Percentiles rank a stretch among this genome's conserved stretches.
Evolutionary conservation across 2,888 invertebrate genomes (phyloP).

Genomic region (Caenorhabditis sp.): DNA sequence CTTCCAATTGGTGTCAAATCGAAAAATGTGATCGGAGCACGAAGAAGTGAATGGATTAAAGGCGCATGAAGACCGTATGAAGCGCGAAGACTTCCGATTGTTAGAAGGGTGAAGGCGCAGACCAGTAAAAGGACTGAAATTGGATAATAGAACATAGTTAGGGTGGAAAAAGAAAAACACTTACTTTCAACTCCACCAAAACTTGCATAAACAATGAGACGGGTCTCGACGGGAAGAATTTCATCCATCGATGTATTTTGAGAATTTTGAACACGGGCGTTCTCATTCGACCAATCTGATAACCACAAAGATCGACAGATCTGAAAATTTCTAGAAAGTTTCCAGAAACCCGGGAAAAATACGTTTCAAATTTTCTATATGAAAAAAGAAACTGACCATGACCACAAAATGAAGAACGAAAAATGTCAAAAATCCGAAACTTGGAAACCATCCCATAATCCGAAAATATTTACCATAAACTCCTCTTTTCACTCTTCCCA

Average conservation of each 20-base stretch:
- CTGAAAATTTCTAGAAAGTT: neutral
- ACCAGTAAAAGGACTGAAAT: conserved; percentile 49
- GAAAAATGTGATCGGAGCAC: conserved; percentile 70
- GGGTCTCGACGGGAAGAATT: conserved; percentile 7
- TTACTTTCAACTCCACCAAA: conserved; percentile 37
- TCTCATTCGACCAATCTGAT: conserved; percentile 46
- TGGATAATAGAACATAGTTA: neutral
- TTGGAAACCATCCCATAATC: conserved; percentile 78
- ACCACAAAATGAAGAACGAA: conserved; percentile 75
- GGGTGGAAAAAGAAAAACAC: neutral
- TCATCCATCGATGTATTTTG: neutral
- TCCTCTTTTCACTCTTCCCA: conserved; percentile 80
- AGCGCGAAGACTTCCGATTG: conserved; percentile 40
- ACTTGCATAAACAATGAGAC: conserved; percentile 35
- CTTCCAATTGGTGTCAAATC: conserved; percentile 71
- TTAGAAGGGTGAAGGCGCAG: conserved; percentile 43
- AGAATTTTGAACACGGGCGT: conserved; percentile 22
- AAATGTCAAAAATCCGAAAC: conserved; percentile 80
- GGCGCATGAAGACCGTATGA: conserved; percentile 63
- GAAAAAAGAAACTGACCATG: conserved; percentile 13
- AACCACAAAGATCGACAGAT: conserved; percentile 37
- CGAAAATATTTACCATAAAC: conserved; percentile 88
- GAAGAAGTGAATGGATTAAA: conserved; percentile 66
- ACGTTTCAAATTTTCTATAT: no score
- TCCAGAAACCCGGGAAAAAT: no score